Conservation (phyloP, 2,797 vertebrate genomes). For the Antennarius maculatus region DNA sequence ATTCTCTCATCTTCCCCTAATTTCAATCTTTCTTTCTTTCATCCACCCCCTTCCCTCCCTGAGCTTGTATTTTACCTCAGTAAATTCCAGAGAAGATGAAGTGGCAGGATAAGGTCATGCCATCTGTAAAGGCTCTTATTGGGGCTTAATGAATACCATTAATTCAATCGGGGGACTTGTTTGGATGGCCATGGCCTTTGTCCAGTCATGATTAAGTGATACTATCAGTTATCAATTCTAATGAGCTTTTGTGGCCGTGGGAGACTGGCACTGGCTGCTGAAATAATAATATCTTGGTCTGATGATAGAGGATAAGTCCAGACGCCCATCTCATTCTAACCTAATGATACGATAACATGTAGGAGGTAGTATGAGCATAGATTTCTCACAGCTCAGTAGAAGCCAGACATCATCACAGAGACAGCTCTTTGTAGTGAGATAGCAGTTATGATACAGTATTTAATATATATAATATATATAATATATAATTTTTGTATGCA, state of each 20-base stretch:
- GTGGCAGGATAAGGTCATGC: constrained; percentile 74
- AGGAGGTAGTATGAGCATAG: constrained; percentile 17
- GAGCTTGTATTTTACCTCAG: constrained; percentile 57
- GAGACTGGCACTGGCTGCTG: constrained; percentile 47
- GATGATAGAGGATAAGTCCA: constrained; percentile 44
- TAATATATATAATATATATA: too few relatives aligned
- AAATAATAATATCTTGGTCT: constrained; percentile 71
- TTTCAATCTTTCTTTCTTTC: constrained; percentile 41
- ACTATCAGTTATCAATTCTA: constrained; percentile 81
- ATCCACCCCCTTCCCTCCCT: constrained; percentile 8
- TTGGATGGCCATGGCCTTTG: constrained; percentile 75
- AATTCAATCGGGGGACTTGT: constrained; percentile 77
- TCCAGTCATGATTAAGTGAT: constrained; percentile 79
- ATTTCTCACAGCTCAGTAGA: constrained; percentile 10
- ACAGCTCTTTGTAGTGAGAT: neutral
- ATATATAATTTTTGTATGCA: neutral
- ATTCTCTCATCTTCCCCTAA: constrained; percentile 46
- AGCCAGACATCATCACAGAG: constrained; percentile 24
- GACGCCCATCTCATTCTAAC: constrained; percentile 51
- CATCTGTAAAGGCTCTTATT: constrained; percentile 73
- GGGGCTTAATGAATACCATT: constrained; percentile 82
- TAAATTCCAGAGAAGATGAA: constrained; percentile 73
- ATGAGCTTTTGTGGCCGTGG: constrained; percentile 74
- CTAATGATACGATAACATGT: constrained; percentile 34
- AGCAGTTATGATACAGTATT: too few relatives aligned